Conservation (phyloP, 2,797 vertebrate species). For the Hydrolagus colliei region DNA sequence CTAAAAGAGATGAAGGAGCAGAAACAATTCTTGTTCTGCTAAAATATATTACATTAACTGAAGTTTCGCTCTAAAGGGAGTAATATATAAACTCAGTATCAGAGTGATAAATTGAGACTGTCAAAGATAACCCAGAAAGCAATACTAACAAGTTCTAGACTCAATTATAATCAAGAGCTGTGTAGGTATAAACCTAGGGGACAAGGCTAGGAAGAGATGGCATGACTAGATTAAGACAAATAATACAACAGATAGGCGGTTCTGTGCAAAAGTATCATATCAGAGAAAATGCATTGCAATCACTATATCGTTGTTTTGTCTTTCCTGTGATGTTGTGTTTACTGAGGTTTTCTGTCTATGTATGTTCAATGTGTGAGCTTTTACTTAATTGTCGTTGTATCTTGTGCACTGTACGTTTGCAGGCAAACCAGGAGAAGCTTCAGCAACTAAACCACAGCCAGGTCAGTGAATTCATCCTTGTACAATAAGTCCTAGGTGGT, state of each 20-base stretch:
- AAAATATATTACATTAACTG: background rate
- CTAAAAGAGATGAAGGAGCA: background rate
- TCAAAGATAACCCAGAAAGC: background rate
- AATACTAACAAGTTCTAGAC: too few relatives aligned
- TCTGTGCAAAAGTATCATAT: background rate
- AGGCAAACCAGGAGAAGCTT: background rate
- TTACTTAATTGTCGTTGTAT: background rate
- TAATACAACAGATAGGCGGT: background rate
- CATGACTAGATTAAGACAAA: background rate
- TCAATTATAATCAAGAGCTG: background rate
- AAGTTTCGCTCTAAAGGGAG: background rate
- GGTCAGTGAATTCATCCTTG: background rate
- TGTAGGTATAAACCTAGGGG: background rate
- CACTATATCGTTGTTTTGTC: too few relatives aligned
- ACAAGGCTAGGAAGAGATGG: background rate
- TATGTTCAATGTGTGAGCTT: background rate
- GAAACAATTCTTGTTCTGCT: background rate
- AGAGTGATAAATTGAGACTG: too few relatives aligned
- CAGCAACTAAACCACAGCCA: background rate
- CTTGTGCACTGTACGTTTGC: constrained; percentile 8
- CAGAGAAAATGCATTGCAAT: too few relatives aligned
- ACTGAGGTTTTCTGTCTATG: background rate
- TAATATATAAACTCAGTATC: too few relatives aligned
- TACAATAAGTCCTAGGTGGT: background rate
- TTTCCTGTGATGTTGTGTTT: background rate